Base-by-base conservation (phyloP, 2,797 vertebrate genomes). In the Halcyon leucocephala region DNA sequence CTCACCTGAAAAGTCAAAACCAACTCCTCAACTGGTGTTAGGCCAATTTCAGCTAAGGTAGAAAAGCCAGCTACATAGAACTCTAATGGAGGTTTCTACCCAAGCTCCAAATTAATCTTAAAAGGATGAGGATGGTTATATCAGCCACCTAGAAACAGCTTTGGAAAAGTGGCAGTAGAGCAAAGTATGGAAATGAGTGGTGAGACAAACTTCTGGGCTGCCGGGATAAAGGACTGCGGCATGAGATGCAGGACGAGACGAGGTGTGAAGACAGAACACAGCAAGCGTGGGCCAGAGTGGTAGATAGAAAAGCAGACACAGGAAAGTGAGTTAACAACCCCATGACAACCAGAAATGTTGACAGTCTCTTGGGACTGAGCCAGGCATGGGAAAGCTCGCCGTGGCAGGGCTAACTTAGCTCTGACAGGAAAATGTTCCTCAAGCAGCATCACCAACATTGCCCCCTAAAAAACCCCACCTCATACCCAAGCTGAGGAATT, bases 221-320 rank as follows among this genome's bases (percentile, higher is more conserved):
- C 42, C 0, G 11, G 89, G 78, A 93, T 95, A 82, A 96, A 89
- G 92, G 92, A 89, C 44, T 78, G 93, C 8, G 10, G 91, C 87
- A 93, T 52, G 87, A 96, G 95, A 49, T 33, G 57, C 88, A 76
- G 95, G 92, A 95, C 46, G 10, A 96, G 95, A 70, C 0, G 48
- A 96, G 86, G 95, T 94, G 96, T 78, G 93, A 96, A 96, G 95
- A 86, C 92, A 91, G 93, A 96, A 24, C 67, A 85, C 86, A 89
- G 93, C 82, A 4, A 92, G 93, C 2, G 89, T 95, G 86, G 95
- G 89, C 90, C 0, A 49, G 76, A 70, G 24, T 92, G 80, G 90
- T 78, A 61, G 85, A 42, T 74, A 71, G 95, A 58, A 85, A 74
- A 93, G 92, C 81, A 96, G 86, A 91, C 92, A 78, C 49, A 92